Evolutionary conservation across 2,888 invertebrate species (phyloP).

Genomic region (Margaritifera margaritifera): DNA sequence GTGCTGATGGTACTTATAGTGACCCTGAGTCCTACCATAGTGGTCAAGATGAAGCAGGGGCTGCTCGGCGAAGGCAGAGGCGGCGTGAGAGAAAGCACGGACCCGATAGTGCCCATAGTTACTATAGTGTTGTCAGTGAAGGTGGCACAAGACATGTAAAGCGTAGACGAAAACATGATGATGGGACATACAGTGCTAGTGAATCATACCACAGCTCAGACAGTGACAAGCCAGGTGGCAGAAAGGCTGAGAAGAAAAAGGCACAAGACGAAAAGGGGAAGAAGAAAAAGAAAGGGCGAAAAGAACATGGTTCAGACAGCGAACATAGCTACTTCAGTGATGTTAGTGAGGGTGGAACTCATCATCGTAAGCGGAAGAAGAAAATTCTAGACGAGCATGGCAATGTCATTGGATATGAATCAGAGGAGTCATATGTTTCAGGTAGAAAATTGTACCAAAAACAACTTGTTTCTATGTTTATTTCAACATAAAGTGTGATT

Average conservation of each 20-base stretch:
- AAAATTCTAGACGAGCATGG: constrained; percentile 66
- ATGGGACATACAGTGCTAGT: constrained; percentile 69
- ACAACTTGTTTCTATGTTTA: not conserved
- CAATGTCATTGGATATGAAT: constrained; percentile 66
- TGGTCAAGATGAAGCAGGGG: constrained; percentile 63
- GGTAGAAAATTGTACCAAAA: constrained; percentile 13
- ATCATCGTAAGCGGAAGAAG: constrained; percentile 54
- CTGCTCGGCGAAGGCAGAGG: constrained; percentile 62
- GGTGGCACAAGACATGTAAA: constrained; percentile 69
- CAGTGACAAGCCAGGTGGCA: constrained; percentile 56
- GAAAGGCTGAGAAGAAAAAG: constrained; percentile 51
- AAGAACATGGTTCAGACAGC: constrained; percentile 65
- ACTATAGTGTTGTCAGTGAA: constrained; percentile 66
- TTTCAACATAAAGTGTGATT: not conserved
- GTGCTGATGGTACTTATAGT: constrained; percentile 67
- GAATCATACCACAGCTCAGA: constrained; percentile 69
- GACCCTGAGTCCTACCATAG: constrained; percentile 69
- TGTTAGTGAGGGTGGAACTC: constrained; percentile 67
- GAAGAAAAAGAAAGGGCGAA: constrained; percentile 48
- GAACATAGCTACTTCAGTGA: constrained; percentile 69
- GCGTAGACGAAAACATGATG: constrained; percentile 55
- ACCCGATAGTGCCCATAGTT: constrained; percentile 68
- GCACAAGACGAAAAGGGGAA: constrained; percentile 42
- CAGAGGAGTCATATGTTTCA: constrained; percentile 48
- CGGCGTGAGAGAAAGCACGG: constrained; percentile 67